Conservation (phyloP, 2,888 invertebrate genomes). For the Eretmocerus hayati region DNA sequence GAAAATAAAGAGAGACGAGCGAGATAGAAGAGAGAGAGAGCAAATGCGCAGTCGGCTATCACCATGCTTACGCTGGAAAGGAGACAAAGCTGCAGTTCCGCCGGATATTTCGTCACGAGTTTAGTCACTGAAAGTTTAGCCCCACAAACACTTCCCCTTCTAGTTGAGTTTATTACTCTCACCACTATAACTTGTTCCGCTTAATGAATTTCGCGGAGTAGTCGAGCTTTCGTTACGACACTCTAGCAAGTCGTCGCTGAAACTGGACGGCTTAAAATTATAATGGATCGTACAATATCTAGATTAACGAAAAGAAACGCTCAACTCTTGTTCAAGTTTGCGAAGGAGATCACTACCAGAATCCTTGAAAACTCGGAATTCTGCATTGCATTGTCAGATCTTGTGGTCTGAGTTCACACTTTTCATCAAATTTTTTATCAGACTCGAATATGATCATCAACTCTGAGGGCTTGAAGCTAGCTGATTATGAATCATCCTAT, state of each 20-base stretch:
- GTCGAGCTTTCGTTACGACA: constrained; percentile 9
- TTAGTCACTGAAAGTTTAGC: constrained; percentile 20
- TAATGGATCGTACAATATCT: background rate
- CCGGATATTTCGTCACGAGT: constrained; percentile 13
- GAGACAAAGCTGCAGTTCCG: constrained; percentile 6
- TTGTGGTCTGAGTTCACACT: too few species aligned
- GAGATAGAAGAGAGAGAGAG: background rate
- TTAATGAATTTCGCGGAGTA: constrained; percentile 19
- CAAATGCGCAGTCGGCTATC: background rate
- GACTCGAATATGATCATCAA: too few species aligned
- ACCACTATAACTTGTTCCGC: constrained; percentile 14
- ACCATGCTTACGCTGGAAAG: background rate
- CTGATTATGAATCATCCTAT: too few species aligned
- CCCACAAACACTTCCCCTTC: constrained; percentile 15
- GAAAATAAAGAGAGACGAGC: background rate
- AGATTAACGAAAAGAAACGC: too few species aligned
- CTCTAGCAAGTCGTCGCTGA: background rate
- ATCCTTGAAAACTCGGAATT: too few species aligned
- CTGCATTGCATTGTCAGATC: too few species aligned
- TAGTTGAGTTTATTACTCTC: constrained; percentile 20
- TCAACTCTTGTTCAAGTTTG: too few species aligned
- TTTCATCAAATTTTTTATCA: too few species aligned
- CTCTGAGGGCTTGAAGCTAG: too few species aligned
- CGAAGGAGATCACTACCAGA: too few species aligned
- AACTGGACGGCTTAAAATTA: background rate